These are phyloP conservation scores for Papilio protenor DNA, from an alignment of 2,888 invertebrate genomes.

Conservation along the genomic window DNA sequence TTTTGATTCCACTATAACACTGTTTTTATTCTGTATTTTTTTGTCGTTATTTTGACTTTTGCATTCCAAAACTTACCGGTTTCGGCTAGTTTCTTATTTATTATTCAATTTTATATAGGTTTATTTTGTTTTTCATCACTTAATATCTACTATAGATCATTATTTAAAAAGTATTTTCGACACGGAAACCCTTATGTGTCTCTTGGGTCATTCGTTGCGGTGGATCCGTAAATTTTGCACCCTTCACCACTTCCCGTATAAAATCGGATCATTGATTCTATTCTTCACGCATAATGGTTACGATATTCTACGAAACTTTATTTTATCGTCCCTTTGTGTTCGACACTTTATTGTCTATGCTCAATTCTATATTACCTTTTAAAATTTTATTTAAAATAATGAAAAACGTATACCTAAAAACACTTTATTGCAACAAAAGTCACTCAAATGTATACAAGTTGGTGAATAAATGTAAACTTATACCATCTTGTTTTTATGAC, in stretches of 20 bases:
- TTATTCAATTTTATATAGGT: too few relatives aligned
- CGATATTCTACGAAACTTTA: neutral
- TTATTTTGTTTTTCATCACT: neutral
- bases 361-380: neutral
- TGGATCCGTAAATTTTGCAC: slow-evolving; percentile 28
- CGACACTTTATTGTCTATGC: neutral
- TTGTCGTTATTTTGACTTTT: too few relatives aligned
- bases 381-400: too few relatives aligned
- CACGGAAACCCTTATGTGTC: slow-evolving; percentile 11
- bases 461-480: too few relatives aligned
- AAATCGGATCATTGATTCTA: slow-evolving; percentile 39
- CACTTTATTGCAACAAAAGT: too few relatives aligned
- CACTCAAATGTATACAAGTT: too few relatives aligned
- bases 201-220: neutral
- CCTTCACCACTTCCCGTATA: slow-evolving; percentile 37
- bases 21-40: too few relatives aligned
- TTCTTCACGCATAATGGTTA: slow-evolving; percentile 34
- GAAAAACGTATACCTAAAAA: too few relatives aligned
- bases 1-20: too few relatives aligned
- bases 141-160: neutral
- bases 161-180: neutral
- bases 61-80: too few relatives aligned
- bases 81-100: neutral
- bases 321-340: slow-evolving; percentile 10
- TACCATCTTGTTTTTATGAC: too few relatives aligned